Conservation (phyloP, 2,888 invertebrate genomes). For the Drosophila barbarae region DNA sequence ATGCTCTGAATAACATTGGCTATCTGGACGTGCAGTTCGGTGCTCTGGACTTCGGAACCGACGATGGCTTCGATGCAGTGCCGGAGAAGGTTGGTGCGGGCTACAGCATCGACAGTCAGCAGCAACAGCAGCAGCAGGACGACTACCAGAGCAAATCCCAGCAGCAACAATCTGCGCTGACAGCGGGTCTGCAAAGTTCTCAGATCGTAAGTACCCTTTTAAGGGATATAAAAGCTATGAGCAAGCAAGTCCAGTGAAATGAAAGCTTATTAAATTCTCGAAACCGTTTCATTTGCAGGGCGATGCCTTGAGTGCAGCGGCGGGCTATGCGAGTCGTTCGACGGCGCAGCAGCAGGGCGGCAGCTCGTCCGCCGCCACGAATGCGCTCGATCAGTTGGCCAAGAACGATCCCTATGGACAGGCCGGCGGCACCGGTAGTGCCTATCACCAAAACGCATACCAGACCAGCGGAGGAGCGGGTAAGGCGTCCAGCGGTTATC, state of each 20-base stretch:
- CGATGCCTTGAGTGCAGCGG: slow-evolving; percentile 75
- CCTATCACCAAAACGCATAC: slow-evolving; percentile 79
- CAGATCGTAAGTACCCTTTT: slow-evolving; percentile 74
- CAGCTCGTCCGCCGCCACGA: slow-evolving; percentile 59
- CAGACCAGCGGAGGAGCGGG: slow-evolving; percentile 74
- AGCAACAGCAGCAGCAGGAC: slow-evolving; percentile 66
- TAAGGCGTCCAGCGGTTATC: slow-evolving; percentile 76
- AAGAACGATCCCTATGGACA: slow-evolving; percentile 79
- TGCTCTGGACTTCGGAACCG: slow-evolving; percentile 87
- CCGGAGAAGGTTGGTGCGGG: slow-evolving; percentile 79
- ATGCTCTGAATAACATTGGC: slow-evolving; percentile 84
- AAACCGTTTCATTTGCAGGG: slow-evolving; percentile 53
- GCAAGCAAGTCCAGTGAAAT: neutral
- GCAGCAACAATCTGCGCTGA: slow-evolving; percentile 67
- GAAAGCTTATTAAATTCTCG: neutral
- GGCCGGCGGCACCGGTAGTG: slow-evolving; percentile 68
- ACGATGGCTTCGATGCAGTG: slow-evolving; percentile 78
- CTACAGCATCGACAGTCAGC: slow-evolving; percentile 75
- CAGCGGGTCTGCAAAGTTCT: slow-evolving; percentile 76
- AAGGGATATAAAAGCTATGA: neutral
- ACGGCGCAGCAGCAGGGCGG: slow-evolving; percentile 69
- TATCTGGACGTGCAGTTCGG: slow-evolving; percentile 97
- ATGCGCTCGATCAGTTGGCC: slow-evolving; percentile 77
- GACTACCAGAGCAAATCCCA: slow-evolving; percentile 78
- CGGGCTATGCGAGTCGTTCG: slow-evolving; percentile 74